phyloP scores from a whole-genome alignment of 2,797 vertebrate genomes.

The Mycteria americana region DNA sequence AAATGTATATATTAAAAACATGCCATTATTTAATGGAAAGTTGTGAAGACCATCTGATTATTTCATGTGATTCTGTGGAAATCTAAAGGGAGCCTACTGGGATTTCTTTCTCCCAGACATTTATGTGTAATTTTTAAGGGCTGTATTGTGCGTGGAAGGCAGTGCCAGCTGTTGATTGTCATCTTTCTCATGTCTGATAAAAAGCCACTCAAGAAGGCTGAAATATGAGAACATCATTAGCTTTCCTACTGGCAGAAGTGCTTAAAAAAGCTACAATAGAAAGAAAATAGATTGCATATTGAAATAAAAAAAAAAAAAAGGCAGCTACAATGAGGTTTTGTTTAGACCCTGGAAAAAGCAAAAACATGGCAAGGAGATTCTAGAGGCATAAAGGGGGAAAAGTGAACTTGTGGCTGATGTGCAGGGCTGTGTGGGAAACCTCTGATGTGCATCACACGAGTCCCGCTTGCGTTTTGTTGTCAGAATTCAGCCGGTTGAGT shows the following conservation, averaged over 20 bases:
- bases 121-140: background rate
- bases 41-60: background rate
- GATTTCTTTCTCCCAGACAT: constrained; percentile 8
- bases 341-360: background rate
- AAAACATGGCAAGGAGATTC: background rate
- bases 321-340: background rate
- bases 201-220: constrained; percentile 60
- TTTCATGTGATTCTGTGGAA: background rate
- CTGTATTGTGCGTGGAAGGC: background rate
- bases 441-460: background rate
- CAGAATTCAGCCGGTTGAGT: background rate
- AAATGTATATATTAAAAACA: background rate
- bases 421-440: background rate
- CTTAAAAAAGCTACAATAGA: constrained; percentile 40
- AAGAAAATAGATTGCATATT: constrained; percentile 30
- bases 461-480: background rate
- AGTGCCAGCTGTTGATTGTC: constrained; percentile 61
- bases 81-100: background rate
- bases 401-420: background rate
- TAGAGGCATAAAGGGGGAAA: background rate
- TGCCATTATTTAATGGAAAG: constrained; percentile 24
- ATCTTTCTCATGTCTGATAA: constrained; percentile 61
- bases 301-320: background rate
- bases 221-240: constrained; percentile 56
- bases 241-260: constrained; percentile 36